Evolutionary conservation across 2,888 invertebrate species (phyloP).

Genomic region (Mamestra brassicae): DNA sequence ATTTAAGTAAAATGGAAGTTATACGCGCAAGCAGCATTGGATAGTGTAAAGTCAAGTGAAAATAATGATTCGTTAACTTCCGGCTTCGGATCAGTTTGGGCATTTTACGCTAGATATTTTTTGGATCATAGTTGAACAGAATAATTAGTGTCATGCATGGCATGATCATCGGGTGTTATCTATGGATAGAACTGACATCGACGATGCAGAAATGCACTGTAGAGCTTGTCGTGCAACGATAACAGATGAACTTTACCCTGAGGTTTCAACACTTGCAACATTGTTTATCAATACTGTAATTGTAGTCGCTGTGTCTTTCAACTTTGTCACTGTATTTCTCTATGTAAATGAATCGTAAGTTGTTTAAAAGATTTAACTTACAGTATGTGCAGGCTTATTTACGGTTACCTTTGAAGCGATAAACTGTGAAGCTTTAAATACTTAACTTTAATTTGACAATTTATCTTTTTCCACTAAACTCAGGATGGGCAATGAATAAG

Average conservation of each 20-base stretch:
- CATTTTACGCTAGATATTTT: background rate
- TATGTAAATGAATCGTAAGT: background rate
- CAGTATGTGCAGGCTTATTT: conserved; percentile 46
- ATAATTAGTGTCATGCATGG: too few relatives aligned
- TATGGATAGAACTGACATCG: background rate
- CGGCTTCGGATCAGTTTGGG: background rate
- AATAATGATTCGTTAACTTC: too few relatives aligned
- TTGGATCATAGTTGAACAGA: background rate
- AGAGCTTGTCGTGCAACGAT: background rate
- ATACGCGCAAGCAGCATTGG: too few relatives aligned
- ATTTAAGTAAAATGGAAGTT: too few relatives aligned
- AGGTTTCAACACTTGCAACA: background rate
- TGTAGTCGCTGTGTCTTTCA: background rate
- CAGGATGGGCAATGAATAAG: conserved; percentile 40
- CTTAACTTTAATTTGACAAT: conserved; percentile 58
- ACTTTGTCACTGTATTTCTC: background rate
- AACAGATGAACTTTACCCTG: background rate
- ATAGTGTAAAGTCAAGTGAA: too few relatives aligned
- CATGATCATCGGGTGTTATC: background rate
- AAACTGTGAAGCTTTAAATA: conserved; percentile 55
- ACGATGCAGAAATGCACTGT: background rate
- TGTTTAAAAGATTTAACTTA: conserved; percentile 3
- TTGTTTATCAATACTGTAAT: background rate
- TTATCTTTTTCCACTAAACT: conserved; percentile 57
- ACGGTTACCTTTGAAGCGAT: conserved; percentile 42